These are phyloP conservation scores for Drosophila ambigua DNA, from an alignment of 1,140 invertebrate genomes.

Conservation along the genomic window DNA sequence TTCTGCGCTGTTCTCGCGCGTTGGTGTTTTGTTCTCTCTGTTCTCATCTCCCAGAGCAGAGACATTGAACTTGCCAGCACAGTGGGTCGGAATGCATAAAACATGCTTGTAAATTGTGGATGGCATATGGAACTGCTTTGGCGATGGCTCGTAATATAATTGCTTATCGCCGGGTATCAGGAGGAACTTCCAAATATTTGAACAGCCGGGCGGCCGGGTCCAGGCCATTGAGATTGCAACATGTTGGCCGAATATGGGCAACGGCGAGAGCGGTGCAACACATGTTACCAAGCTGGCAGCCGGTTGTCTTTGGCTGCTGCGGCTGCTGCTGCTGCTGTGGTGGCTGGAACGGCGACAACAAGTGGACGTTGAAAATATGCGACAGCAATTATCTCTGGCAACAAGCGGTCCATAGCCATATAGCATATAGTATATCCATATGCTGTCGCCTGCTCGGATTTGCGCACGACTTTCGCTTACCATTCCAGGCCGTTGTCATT, in stretches of 20 bases:
- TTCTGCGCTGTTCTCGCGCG: conserved; percentile 1
- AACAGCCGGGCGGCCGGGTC: conserved; percentile 25
- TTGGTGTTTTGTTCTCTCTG: conserved; percentile 29
- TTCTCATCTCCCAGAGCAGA: conserved; percentile 63
- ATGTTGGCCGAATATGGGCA: conserved; percentile 62
- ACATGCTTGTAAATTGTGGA: neutral
- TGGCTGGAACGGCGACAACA: conserved; percentile 55
- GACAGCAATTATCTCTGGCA: conserved; percentile 75
- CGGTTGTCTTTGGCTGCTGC: conserved; percentile 13
- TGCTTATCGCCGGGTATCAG: conserved; percentile 34
- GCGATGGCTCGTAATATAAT: conserved; percentile 27
- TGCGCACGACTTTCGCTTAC: conserved; percentile 76
- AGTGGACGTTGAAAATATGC: conserved; percentile 76
- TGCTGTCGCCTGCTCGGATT: conserved; percentile 67
- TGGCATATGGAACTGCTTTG: conserved; percentile 17
- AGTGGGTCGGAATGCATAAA: conserved; percentile 52
- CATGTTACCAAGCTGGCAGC: conserved; percentile 61
- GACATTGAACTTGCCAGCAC: conserved; percentile 77
- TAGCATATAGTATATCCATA: conserved; percentile 51
- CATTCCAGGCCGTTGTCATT: conserved; percentile 58
- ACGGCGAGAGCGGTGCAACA: conserved; percentile 43
- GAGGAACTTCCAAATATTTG: conserved; percentile 57
- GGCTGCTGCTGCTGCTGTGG: conserved; percentile 25
- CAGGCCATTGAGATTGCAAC: conserved; percentile 52
- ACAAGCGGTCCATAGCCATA: conserved; percentile 35